Conservation (phyloP, 2,113 vertebrate species). For the Gopherus evgoodei region DNA sequence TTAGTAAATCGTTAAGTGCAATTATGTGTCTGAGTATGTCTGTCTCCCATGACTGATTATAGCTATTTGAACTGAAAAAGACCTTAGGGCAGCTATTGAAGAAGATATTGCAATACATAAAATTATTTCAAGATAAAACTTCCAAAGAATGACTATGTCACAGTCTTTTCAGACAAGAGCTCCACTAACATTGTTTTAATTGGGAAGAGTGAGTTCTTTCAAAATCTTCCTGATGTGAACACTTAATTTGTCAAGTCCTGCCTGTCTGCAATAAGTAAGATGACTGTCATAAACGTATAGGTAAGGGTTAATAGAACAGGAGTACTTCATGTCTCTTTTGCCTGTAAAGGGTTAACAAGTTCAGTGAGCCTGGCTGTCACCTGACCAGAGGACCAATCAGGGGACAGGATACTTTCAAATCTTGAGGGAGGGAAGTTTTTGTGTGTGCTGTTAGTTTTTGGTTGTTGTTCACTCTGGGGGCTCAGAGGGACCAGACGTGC, state of each 20-base stretch:
- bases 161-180: not conserved
- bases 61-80: constrained; percentile 12
- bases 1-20: not conserved
- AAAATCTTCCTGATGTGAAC: not conserved
- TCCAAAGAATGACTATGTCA: fast-evolving
- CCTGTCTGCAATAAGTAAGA: not conserved
- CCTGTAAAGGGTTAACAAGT: no score
- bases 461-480: no score
- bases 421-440: no score
- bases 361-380: no score
- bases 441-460: no score
- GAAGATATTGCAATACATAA: not conserved
- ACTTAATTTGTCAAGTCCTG: not conserved
- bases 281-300: no score
- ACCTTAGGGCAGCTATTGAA: not conserved
- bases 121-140: constrained; percentile 19
- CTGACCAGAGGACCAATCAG: no score
- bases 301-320: no score
- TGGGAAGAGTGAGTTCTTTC: not conserved
- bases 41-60: not conserved
- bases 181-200: not conserved
- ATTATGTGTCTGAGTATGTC: not conserved
- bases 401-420: no score
- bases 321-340: no score
- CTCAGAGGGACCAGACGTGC: no score